Evolutionary conservation across 2,888 invertebrate species (phyloP).

Genomic region (Drosophila ochracea): DNA sequence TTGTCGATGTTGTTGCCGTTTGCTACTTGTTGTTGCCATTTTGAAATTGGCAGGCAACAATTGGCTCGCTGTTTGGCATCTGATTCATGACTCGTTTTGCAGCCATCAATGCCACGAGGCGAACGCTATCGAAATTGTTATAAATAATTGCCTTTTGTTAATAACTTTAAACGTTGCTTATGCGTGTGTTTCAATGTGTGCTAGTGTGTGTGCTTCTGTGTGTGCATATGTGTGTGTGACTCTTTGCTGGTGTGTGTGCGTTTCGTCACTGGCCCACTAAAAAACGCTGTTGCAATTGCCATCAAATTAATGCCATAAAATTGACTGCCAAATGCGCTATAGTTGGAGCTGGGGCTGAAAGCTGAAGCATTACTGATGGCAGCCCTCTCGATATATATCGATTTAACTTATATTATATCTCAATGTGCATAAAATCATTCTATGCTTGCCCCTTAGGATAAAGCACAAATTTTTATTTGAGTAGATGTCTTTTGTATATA

Average conservation of each 20-base stretch:
- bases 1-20: not conserved
- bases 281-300: slow-evolving; percentile 39
- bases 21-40: slow-evolving; percentile 39
- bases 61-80: slow-evolving; percentile 43
- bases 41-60: slow-evolving; percentile 52
- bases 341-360: not conserved
- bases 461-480: not conserved
- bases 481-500: not conserved
- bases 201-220: slow-evolving; percentile 19
- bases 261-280: slow-evolving; percentile 59
- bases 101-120: slow-evolving; percentile 64
- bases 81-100: slow-evolving; percentile 65
- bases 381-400: slow-evolving; percentile 19
- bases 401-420: not conserved
- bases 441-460: not conserved
- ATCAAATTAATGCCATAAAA: slow-evolving; percentile 31
- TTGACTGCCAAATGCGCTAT: slow-evolving; percentile 40
- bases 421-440: not conserved
- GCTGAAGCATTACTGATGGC: not conserved
- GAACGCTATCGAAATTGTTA: slow-evolving; percentile 70
- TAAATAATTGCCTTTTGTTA: slow-evolving; percentile 75
- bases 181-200: slow-evolving; percentile 3
- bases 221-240: slow-evolving; percentile 2
- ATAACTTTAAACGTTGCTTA: slow-evolving; percentile 65
- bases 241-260: slow-evolving; percentile 22